Evolutionary conservation across 1,140 invertebrate genomes (phyloP).

Genomic region (Odontomachus brunneus): DNA sequence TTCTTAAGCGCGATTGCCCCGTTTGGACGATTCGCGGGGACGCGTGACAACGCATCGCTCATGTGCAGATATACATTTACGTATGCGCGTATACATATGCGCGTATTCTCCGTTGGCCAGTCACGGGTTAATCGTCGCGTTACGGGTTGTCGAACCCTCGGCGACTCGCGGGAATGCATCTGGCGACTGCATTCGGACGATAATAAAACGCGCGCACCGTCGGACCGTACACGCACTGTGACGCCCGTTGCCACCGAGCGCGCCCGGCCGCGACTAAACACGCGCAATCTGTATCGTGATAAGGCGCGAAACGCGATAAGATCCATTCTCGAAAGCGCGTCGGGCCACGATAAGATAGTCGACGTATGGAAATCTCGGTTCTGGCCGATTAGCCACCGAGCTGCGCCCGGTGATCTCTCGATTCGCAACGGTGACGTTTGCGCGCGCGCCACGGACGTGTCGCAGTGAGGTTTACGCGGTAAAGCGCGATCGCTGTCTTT

Average conservation of each 20-base stretch:
- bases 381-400: slow-evolving; percentile 29
- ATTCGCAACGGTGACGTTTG: not conserved
- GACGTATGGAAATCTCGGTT: slow-evolving; percentile 54
- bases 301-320: slow-evolving; percentile 31
- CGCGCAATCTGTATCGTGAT: slow-evolving; percentile 25
- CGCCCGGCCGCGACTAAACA: not conserved
- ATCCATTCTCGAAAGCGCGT: slow-evolving; percentile 61
- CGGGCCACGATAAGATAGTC: slow-evolving; percentile 67
- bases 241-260: slow-evolving; percentile 4
- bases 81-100: no score
- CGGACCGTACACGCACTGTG: not conserved
- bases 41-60: no score
- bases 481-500: slow-evolving; percentile 7
- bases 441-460: no score
- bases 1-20: not conserved
- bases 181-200: slow-evolving; percentile 8
- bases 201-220: slow-evolving; percentile 14
- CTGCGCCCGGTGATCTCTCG: not conserved
- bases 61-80: not conserved
- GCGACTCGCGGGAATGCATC: slow-evolving; percentile 10
- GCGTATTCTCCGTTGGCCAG: slow-evolving; percentile 14
- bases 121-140: not conserved
- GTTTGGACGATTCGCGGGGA: not conserved
- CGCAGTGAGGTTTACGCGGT: not conserved
- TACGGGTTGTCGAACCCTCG: slow-evolving; percentile 22